A percentile compares a stretch with the other conserved stretches of the same genome.
Evolutionary conservation across 2,888 invertebrate genomes (phyloP).

Genomic region (Eilema depressum): DNA sequence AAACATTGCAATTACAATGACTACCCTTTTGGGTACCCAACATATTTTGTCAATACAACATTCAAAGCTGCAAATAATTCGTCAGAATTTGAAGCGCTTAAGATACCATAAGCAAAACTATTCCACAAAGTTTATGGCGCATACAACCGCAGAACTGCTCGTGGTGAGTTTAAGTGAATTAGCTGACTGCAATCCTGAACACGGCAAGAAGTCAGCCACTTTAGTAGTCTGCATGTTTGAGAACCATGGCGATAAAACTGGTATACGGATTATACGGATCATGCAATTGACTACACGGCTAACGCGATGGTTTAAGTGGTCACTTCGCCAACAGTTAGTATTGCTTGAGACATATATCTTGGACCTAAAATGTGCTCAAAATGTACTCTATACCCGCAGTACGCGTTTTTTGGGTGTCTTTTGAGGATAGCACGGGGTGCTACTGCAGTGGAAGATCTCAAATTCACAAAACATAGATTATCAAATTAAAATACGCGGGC

Average conservation of each 20-base stretch:
- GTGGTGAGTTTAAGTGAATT: conserved; percentile 9
- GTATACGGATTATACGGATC: conserved; percentile 4
- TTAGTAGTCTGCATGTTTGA: conserved; percentile 7
- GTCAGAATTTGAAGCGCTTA: not conserved
- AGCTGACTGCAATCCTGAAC: conserved; percentile 7
- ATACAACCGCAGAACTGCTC: conserved; percentile 5
- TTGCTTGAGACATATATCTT: no score
- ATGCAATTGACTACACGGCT: conserved; percentile 1
- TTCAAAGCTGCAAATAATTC: not conserved
- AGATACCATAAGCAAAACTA: not conserved
- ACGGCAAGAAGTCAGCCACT: not conserved
- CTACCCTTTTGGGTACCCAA: not conserved
- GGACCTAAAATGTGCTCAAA: no score
- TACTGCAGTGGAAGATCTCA: no score
- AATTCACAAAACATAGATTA: no score
- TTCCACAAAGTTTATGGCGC: conserved; percentile 6
- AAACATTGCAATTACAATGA: not conserved
- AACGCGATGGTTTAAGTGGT: conserved; percentile 1
- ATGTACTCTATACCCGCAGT: no score
- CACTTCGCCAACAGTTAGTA: not conserved
- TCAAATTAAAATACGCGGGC: no score
- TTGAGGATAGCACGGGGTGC: no score
- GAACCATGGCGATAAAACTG: not conserved
- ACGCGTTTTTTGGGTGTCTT: no score
- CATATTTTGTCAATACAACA: not conserved